Evolutionary conservation across 2,888 invertebrate genomes (phyloP).

Genomic region (Luperina testacea): DNA sequence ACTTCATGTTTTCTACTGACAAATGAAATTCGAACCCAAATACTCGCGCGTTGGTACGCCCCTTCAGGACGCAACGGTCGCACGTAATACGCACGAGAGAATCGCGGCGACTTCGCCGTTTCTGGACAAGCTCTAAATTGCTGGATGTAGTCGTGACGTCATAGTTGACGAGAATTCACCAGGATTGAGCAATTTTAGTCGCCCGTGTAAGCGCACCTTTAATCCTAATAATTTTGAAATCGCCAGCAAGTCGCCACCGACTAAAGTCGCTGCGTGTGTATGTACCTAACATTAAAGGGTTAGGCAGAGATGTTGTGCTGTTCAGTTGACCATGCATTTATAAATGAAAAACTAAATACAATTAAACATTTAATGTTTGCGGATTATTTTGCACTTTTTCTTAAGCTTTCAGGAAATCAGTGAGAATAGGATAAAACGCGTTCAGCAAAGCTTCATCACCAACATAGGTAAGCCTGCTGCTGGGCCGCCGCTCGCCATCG

Average conservation of each 20-base stretch:
- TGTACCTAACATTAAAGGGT: neutral
- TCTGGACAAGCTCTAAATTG: too few species aligned
- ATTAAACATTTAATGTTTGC: conserved; percentile 61
- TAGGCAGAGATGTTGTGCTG: neutral
- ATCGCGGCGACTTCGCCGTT: too few species aligned
- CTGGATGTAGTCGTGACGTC: too few species aligned
- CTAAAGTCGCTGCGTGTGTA: neutral
- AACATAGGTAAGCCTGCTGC: conserved; percentile 80
- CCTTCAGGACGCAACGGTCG: too few species aligned
- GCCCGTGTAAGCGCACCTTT: too few species aligned
- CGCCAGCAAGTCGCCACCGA: neutral
- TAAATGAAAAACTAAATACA: conserved; percentile 46
- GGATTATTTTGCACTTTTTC: conserved; percentile 81
- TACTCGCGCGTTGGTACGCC: too few species aligned
- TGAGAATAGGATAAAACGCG: conserved; percentile 32
- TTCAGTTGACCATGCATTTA: neutral
- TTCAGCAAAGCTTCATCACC: conserved; percentile 86
- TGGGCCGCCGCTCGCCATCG: conserved; percentile 71
- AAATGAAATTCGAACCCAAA: too few species aligned
- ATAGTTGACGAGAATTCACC: too few species aligned
- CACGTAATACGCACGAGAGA: too few species aligned
- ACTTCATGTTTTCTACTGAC: too few species aligned
- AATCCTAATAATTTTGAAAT: too few species aligned
- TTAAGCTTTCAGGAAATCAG: conserved; percentile 74
- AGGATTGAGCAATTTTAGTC: too few species aligned